A percentile compares a stretch with the other conserved stretches of the same genome.
Evolutionary conservation across 2,888 invertebrate genomes (phyloP).

Genomic region (Troides aeacus): DNA sequence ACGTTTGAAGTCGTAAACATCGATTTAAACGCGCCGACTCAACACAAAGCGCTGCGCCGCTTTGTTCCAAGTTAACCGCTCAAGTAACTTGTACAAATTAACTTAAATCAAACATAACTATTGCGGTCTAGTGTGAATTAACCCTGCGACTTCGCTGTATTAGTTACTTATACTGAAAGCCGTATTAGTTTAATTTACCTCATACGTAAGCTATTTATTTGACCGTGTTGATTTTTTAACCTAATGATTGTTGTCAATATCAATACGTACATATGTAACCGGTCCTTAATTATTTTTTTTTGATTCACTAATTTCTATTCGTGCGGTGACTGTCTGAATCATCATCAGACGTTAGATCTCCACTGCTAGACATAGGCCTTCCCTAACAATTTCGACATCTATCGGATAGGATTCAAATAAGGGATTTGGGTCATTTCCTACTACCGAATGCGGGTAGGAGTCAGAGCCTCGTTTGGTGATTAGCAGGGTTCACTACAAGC

Average conservation of each 20-base stretch:
- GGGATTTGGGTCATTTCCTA: too few species aligned
- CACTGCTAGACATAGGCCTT: too few species aligned
- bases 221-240: not conserved
- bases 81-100: conserved; percentile 16
- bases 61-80: conserved; percentile 6
- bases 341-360: too few species aligned
- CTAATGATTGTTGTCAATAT: too few species aligned
- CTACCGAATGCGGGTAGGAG: too few species aligned
- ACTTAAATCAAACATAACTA: conserved; percentile 12
- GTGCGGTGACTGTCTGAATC: too few species aligned
- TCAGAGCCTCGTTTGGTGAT: too few species aligned
- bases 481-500: too few species aligned
- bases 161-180: conserved; percentile 4
- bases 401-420: too few species aligned
- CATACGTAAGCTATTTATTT: not conserved
- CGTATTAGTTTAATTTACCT: not conserved
- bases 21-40: not conserved
- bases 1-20: conserved; percentile 1
- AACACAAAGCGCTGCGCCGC: not conserved
- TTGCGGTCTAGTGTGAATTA: conserved; percentile 11
- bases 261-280: too few species aligned
- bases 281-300: not conserved
- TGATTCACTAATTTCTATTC: too few species aligned
- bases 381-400: too few species aligned
- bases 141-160: conserved; percentile 4